phyloP scores from a whole-genome alignment of 2,113 vertebrate genomes.

The Microcebus tavaratra region DNA sequence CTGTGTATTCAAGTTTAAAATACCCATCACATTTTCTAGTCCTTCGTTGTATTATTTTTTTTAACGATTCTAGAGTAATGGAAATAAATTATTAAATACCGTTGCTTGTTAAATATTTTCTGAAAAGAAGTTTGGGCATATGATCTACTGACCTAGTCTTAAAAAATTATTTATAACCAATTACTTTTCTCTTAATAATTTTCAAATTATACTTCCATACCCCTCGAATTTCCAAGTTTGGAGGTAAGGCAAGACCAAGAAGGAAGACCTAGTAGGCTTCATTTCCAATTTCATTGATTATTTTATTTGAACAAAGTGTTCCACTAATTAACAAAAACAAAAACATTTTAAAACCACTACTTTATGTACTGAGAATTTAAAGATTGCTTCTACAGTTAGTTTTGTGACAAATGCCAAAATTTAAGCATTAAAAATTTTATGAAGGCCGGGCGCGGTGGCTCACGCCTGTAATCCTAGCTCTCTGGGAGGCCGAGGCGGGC shows the following conservation, averaged over 20 bases:
- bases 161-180: neutral
- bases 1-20: neutral
- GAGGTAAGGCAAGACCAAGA: neutral
- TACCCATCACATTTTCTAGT: neutral
- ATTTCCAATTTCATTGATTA: neutral
- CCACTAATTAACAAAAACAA: neutral
- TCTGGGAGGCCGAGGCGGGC: no score
- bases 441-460: no score
- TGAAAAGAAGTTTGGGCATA: neutral
- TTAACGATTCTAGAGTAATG: neutral
- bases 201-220: neutral
- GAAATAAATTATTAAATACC: neutral
- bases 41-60: neutral
- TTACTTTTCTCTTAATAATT: neutral
- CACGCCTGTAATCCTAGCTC: no score
- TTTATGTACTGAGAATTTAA: neutral
- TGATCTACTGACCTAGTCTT: neutral
- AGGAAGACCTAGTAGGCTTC: neutral
- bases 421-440: conserved; percentile 10
- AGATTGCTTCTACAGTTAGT: neutral
- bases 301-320: neutral
- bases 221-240: neutral
- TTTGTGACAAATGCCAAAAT: neutral
- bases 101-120: neutral
- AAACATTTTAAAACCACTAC: neutral